These are phyloP conservation scores for Magallana ariakensis DNA, from an alignment of 1,140 invertebrate genomes.

Conservation along the genomic window DNA sequence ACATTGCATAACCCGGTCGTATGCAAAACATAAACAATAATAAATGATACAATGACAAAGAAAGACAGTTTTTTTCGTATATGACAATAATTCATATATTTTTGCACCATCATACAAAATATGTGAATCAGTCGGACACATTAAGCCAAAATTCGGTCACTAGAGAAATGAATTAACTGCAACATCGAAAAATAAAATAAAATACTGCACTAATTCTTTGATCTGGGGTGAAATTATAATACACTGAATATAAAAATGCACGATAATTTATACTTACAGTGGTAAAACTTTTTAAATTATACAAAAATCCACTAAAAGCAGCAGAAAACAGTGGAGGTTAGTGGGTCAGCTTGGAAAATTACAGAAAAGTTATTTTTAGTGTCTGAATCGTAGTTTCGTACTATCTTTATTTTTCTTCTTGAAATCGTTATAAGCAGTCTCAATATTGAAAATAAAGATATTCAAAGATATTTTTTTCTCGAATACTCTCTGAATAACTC, in stretches of 20 bases:
- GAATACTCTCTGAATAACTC: no score
- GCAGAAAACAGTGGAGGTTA: slow-evolving; percentile 6
- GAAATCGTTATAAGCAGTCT: neutral
- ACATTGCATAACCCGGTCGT: neutral
- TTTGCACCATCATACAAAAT: no score
- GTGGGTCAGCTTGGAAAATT: slow-evolving; percentile 15
- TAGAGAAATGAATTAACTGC: no score
- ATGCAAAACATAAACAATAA: neutral
- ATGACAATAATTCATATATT: no score
- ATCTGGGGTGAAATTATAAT: no score
- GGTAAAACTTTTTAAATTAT: neutral
- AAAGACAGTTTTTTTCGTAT: no score
- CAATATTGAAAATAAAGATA: neutral
- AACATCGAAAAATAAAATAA: no score
- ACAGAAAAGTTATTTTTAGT: slow-evolving; percentile 28
- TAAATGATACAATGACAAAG: neutral
- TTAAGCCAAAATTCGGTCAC: no score
- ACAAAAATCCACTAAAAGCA: neutral
- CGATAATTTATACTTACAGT: neutral
- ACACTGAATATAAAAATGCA: neutral
- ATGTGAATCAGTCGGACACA: no score
- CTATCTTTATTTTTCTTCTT: neutral
- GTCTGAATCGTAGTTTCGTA: no score
- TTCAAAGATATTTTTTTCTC: neutral
- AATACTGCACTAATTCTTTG: no score